Percentiles rank a stretch among this genome's conserved stretches.
These are phyloP conservation scores for Nasonia longicornis DNA, from an alignment of 1,140 invertebrate species.

Conservation along the genomic window DNA sequence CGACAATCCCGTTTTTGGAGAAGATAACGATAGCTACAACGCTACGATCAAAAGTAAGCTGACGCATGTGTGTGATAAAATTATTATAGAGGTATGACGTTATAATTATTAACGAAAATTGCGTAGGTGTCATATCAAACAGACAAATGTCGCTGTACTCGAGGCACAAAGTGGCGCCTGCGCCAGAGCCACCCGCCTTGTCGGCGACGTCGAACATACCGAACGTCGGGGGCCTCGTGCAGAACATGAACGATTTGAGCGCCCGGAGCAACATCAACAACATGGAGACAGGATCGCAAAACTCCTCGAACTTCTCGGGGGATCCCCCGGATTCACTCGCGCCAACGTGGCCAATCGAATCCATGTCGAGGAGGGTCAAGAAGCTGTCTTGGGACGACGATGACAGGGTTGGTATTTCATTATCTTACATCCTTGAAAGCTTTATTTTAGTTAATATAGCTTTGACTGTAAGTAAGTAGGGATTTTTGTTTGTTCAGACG, in stretches of 20 bases:
- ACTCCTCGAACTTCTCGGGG: conserved; percentile 64
- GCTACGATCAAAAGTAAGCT: conserved; percentile 70
- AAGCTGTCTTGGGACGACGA: conserved; percentile 83
- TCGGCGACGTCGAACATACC: conserved; percentile 66
- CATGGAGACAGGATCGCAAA: conserved; percentile 59
- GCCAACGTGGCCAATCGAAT: conserved; percentile 70
- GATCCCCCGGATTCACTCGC: conserved; percentile 64
- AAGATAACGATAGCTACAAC: conserved; percentile 63
- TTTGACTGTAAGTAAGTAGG: neutral
- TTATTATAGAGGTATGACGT: no score
- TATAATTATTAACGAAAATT: neutral
- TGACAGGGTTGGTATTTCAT: conserved; percentile 56
- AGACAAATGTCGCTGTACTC: conserved; percentile 60
- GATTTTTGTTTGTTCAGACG: conserved; percentile 62
- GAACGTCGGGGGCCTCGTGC: conserved; percentile 64
- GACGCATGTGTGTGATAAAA: neutral
- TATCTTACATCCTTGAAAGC: no score
- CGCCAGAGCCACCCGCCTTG: conserved; percentile 64
- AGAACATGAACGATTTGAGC: conserved; percentile 67
- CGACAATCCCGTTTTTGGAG: conserved; percentile 65
- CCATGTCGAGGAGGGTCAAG: conserved; percentile 76
- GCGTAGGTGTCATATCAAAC: conserved; percentile 49
- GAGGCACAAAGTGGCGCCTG: conserved; percentile 67
- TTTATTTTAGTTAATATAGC: neutral
- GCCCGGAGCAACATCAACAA: conserved; percentile 58